Base-by-base conservation (phyloP, 2,888 invertebrate species). In the Eupithecia inturbata region DNA sequence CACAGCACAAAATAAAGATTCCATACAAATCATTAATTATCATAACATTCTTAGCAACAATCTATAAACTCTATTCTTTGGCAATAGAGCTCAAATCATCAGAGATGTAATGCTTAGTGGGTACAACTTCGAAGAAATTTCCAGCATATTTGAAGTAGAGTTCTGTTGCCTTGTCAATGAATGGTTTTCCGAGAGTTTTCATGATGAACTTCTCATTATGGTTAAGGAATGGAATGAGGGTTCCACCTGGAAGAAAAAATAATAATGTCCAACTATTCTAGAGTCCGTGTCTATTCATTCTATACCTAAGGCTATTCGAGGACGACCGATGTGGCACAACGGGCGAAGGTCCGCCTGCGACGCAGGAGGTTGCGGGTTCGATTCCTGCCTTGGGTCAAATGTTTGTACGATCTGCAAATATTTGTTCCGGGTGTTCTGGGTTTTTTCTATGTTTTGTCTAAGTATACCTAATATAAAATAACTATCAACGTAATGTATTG, bases 181-280 rank as follows among this genome's bases (percentile, higher is more conserved):
- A 82, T 3, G 80, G 69, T 64, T 79, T 78, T 5, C 87, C 86
- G 28, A 86, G 84, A 10, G 80, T 60, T 3, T 76, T 22, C 68
- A 89, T 68, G 4, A 88, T 9, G 0, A 73, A 60, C 69, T 76
- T 83, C 83, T 85, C 86, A 69, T 88, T 88, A 3, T 86, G 69
- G 67, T 89, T 89, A 45, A 89, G 14, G 0, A 86, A 77, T 4
- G 73, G 74, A 12, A 77, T 60, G 16, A 77, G 41, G 31, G 75
- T 70, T 67, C 73, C 70, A 28, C 79, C 79, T 79, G 75, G 12
- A 72, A 77, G 26, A 1, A 41, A 16, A 68, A 19, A 57, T 57
- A 49, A 66, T 3, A 26, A 36, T 36, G 5, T 9, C 36, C 5
- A 60, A 28, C 22, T 22, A 28, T 60, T 57, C 10, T 57, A 57